These are phyloP conservation scores for Channa striata DNA, from an alignment of 2,797 vertebrate genomes.

Conservation along the genomic window DNA sequence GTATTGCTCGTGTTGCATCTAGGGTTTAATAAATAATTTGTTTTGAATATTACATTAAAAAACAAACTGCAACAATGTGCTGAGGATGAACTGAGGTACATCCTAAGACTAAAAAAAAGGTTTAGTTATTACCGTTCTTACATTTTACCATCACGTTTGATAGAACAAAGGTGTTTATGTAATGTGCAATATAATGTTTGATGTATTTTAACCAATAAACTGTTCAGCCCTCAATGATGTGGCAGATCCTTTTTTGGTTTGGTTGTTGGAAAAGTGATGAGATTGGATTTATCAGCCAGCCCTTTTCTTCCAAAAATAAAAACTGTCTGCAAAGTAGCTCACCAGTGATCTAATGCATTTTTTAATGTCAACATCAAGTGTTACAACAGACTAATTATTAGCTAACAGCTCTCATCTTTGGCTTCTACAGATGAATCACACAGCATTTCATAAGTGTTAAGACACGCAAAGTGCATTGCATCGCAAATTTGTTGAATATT, in stretches of 20 bases:
- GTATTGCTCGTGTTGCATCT: background rate
- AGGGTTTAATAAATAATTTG: conserved; percentile 29
- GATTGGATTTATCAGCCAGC: background rate
- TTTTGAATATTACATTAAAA: conserved; percentile 22
- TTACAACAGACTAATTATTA: background rate
- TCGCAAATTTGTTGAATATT: background rate
- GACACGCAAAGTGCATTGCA: background rate
- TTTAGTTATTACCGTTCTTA: background rate
- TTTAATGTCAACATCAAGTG: background rate
- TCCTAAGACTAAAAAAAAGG: background rate
- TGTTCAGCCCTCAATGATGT: conserved; percentile 14
- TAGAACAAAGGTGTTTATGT: background rate
- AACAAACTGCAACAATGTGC: conserved; percentile 10
- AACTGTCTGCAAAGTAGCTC: background rate
- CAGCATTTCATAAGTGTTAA: background rate
- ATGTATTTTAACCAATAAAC: conserved; percentile 43
- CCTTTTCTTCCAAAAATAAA: background rate
- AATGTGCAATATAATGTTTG: background rate
- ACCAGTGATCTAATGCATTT: background rate
- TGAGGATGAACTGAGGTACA: background rate
- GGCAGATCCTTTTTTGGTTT: conserved; percentile 9
- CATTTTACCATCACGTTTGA: background rate
- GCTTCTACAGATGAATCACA: background rate
- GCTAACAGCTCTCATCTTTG: background rate
- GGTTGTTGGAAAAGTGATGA: background rate